Evolutionary conservation across 2,888 invertebrate species (phyloP).

Genomic region (Xylocampa areola): DNA sequence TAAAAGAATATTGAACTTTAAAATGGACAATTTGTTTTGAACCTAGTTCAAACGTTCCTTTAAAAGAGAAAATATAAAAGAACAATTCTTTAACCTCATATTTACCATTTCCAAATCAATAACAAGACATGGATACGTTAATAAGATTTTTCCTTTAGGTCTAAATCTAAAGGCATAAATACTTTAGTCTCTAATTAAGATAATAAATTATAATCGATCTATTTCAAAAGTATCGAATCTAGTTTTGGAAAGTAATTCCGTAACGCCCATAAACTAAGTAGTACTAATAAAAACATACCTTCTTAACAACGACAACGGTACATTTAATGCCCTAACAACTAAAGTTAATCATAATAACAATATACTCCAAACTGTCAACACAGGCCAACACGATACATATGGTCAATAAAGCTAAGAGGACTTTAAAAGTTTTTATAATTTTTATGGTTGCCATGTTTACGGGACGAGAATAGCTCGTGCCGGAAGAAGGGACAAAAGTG

Average conservation of each 20-base stretch:
- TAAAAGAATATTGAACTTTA: background rate
- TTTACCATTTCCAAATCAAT: too few relatives aligned
- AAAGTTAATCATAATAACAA: conserved; percentile 13
- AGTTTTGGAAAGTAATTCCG: conserved; percentile 20
- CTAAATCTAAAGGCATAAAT: too few relatives aligned
- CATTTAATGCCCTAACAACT: conserved; percentile 28
- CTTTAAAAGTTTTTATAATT: conserved; percentile 69
- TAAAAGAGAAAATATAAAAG: too few relatives aligned
- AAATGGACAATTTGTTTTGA: too few relatives aligned
- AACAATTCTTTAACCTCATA: too few relatives aligned
- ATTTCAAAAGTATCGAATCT: too few relatives aligned
- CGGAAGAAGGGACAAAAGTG: conserved; percentile 80
- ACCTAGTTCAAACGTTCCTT: too few relatives aligned
- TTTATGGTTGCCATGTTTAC: conserved; percentile 54
- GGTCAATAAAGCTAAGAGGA: conserved; percentile 73
- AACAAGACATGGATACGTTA: too few relatives aligned
- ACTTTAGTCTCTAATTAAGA: too few relatives aligned
- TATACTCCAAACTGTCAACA: conserved; percentile 62
- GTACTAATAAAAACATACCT: conserved; percentile 16
- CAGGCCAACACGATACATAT: conserved; percentile 72
- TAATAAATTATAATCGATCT: too few relatives aligned
- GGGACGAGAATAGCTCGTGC: conserved; percentile 71
- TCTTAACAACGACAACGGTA: conserved; percentile 16
- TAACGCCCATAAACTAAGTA: conserved; percentile 20
- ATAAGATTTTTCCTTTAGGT: too few relatives aligned